A percentile compares a stretch with the other conserved stretches of the same genome.
Conservation (phyloP, 1,140 invertebrate species). For the Trichonephila clavipes region DNA sequence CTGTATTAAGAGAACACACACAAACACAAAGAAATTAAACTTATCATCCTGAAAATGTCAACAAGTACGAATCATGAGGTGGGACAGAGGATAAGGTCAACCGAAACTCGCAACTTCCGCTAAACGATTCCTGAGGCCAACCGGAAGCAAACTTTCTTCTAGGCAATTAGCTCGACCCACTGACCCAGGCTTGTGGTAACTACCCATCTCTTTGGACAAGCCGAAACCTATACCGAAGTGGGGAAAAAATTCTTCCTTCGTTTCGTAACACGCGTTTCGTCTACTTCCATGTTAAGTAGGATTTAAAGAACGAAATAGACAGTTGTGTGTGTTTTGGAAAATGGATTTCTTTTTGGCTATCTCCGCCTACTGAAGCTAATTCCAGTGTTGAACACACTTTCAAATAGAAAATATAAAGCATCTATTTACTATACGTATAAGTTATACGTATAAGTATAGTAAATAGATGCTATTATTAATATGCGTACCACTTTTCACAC, state of each 20-base stretch:
- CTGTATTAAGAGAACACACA: background rate
- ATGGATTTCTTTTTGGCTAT: too few species aligned
- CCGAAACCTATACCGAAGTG: background rate
- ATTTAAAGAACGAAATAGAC: background rate
- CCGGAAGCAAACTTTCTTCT: slow-evolving; percentile 31
- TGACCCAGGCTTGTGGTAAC: slow-evolving; percentile 3
- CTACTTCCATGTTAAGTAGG: background rate
- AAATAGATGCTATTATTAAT: too few species aligned
- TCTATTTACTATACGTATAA: too few species aligned
- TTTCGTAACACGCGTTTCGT: slow-evolving; percentile 3
- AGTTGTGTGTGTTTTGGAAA: too few species aligned
- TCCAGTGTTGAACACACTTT: too few species aligned
- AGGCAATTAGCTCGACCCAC: background rate
- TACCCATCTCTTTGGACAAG: slow-evolving; percentile 2
- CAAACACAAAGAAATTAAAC: background rate
- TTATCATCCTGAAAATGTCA: background rate
- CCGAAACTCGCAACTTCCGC: slow-evolving; percentile 21
- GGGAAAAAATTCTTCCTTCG: background rate
- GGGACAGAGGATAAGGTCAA: slow-evolving; percentile 30
- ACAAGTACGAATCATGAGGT: background rate
- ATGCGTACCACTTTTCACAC: too few species aligned
- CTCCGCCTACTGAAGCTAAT: too few species aligned
- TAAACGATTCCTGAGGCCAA: slow-evolving; percentile 19
- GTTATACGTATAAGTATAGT: too few species aligned
- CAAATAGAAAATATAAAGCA: too few species aligned